Evolutionary conservation across 2,113 vertebrate genomes (phyloP), one percentile per base, ranked within the genome.

Genomic region (Guaruba guarouba): DNA sequence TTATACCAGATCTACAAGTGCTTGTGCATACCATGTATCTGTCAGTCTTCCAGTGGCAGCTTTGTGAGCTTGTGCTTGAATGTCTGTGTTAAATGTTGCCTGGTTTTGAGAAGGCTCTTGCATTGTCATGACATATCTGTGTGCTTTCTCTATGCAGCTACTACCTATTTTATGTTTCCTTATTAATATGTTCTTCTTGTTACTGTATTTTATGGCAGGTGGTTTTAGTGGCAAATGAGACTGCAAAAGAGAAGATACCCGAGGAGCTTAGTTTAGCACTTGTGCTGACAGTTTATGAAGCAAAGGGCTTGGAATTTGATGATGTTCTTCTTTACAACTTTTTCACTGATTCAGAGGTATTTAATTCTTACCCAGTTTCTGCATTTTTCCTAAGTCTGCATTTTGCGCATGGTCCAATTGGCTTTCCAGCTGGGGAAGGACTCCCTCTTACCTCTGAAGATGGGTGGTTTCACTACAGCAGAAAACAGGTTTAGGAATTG

Each of bases 281-380:
- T 87, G 98, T 98, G 39, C 94, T 98, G 61, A 98, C 98, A 49
- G 86, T 98, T 95, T 98, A 98, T 94, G 98, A 98, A 96, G 98
- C 98, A 46, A 98, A 98, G 81, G 98, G 98, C 69, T 96, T 98
- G 93, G 98, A 98, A 89, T 98, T 98, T 93, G 98, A 98, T 54
- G 98, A 98, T 66, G 98, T 98, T 22, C 98, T 98, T 25, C 98
- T 98, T 78, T 98, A 98, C 86, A 98, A 98, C 94, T 98, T 98
- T 80, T 98, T 98, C 77, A 98, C 98, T 12, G 98, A 98, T 86
- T 98, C 98, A 7, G 98, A 98, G 98, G 98, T 98, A 98, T 86
- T 92, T 79, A 48, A 61, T 73, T 85, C 41, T 63, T 82, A 54
- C 0, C 9, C 1, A 5, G 82, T 78, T 88, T 63, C 37, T 63